phyloP scores from a whole-genome alignment of 2,888 invertebrate genomes.

The Litoditis marina region DNA sequence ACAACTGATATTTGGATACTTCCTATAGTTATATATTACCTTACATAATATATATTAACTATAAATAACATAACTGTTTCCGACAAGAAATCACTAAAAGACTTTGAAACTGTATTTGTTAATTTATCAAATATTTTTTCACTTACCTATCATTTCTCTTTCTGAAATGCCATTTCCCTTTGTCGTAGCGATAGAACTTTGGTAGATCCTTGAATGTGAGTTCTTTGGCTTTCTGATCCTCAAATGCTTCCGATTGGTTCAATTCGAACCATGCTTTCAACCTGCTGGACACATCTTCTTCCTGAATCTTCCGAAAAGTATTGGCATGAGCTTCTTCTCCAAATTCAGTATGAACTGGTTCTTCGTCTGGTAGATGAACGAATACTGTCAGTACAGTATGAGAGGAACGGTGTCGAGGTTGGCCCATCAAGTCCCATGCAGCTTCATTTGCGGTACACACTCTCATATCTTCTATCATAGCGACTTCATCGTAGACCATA shows the following conservation, averaged over 20 bases:
- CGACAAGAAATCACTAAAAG: no score
- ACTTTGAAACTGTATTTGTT: no score
- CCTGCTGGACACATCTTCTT: background rate
- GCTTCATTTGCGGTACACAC: conserved; percentile 20
- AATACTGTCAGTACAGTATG: conserved; percentile 12
- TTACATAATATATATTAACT: no score
- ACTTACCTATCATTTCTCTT: background rate
- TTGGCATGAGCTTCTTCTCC: no score
- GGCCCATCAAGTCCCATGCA: conserved; percentile 6
- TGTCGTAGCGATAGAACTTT: background rate
- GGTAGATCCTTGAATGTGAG: conserved; percentile 4
- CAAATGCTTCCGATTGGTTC: conserved; percentile 6
- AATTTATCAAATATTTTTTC: no score
- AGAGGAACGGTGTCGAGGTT: conserved; percentile 11
- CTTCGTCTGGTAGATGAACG: conserved; percentile 14
- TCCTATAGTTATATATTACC: no score
- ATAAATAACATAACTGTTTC: no score
- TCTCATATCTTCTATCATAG: conserved; percentile 11
- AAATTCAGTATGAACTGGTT: conserved; percentile 6
- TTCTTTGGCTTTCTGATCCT: background rate
- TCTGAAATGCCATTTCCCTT: background rate
- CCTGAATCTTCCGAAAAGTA: no score
- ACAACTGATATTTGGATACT: no score
- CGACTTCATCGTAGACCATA: conserved; percentile 11
- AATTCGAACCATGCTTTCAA: conserved; percentile 20